Base-by-base conservation (phyloP, 2,113 vertebrate genomes). In the Athene cunicularia region DNA sequence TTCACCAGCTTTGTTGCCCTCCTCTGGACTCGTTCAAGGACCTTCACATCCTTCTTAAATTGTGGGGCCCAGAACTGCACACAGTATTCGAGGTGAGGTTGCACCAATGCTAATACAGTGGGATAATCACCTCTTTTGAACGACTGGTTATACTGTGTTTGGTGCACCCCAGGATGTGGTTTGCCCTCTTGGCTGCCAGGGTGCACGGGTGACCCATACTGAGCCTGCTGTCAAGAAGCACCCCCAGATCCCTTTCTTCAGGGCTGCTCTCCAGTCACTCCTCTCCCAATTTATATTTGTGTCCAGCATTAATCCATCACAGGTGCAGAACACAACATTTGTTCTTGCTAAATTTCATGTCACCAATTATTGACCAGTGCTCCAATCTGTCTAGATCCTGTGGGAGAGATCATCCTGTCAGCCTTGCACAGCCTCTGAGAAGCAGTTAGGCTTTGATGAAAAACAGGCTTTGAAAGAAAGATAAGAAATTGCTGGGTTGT, bases 141-240 rank as follows among this genome's bases (percentile, higher is more conserved):
- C 5, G 1, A 12, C n/a, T 52, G 63, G 5, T 87, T 13, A 43
- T 35, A 6, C 14, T 53, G 9, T 15, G 9, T 45, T 28, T 45
- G 39, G 19, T 18, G 7, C 6, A 15, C 9, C 14, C 11, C 27
- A 37, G 43, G 43, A 73, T 35, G 32, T 0, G 0, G 27, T 27
- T 67, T 74, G 60, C 9, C 4, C 5, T 82, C 22, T 8, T 58
- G 52, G 11, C 11, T 82, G 35, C 21, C 52, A 33, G 27, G 22
- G 32, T 17, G 35, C 32, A 10, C 11, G 32, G 24, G 21, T 58
- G 16, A 50, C 22, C 22, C 9, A 3, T 24, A 28, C 5, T 33
- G 37, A 59, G 32, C 37, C 43, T 74, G 32, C 18, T 50, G 52
- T 19, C 2, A 12, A 33, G 12, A 14, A 37, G 35, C 9, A 52